Conservation (phyloP, 2,113 vertebrate genomes). For the Corydoras sp. region DNA sequence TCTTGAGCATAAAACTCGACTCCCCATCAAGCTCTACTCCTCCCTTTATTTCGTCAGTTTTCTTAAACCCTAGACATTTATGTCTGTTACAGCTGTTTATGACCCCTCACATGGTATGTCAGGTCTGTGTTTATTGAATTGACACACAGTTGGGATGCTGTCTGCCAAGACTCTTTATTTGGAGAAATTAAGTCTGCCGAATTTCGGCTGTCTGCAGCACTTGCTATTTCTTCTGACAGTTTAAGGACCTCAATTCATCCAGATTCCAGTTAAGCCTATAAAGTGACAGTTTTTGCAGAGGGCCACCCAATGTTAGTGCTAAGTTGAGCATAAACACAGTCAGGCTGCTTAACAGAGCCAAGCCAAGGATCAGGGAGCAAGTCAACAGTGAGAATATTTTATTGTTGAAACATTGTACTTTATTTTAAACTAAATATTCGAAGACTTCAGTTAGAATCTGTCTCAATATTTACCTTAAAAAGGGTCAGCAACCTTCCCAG, state of each 20-base stretch:
- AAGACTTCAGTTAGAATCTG: too few species aligned
- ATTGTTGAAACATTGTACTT: neutral
- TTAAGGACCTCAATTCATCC: conserved; percentile 36
- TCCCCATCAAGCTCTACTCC: neutral
- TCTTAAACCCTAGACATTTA: conserved; percentile 24
- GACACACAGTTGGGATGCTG: conserved; percentile 16
- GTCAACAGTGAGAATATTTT: conserved; percentile 22
- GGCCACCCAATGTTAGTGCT: conserved; percentile 37
- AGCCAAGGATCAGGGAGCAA: conserved; percentile 24
- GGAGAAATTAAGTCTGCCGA: conserved; percentile 28
- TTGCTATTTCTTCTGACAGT: conserved; percentile 43
- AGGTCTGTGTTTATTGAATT: conserved; percentile 19
- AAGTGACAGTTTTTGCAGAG: conserved; percentile 44
- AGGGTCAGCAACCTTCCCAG: too few species aligned
- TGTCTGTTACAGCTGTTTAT: conserved; percentile 29
- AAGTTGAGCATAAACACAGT: conserved; percentile 18
- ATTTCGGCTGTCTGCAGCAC: conserved; percentile 40
- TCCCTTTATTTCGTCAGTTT: conserved; percentile 10
- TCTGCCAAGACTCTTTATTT: neutral
- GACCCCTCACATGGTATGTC: conserved; percentile 15
- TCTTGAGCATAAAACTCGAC: neutral
- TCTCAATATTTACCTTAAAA: too few species aligned
- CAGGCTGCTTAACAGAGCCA: conserved; percentile 7
- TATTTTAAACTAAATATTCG: too few species aligned
- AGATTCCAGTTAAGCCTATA: conserved; percentile 24